Conservation (phyloP, 1,140 invertebrate genomes). For the Akabosia matsudoensis region DNA sequence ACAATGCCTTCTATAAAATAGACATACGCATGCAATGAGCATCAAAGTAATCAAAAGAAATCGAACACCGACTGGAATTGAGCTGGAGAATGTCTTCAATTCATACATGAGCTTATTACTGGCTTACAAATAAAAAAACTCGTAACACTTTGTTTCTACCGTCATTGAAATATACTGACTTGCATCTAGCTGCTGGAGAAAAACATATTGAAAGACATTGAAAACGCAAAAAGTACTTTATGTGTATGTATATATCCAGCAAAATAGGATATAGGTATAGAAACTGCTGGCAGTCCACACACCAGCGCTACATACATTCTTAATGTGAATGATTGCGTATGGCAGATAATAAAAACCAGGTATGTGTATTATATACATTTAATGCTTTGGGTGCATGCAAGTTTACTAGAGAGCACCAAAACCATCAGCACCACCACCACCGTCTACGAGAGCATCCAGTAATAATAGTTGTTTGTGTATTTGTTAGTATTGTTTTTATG, state of each 20-base stretch:
- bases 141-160: background rate
- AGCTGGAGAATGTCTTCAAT: background rate
- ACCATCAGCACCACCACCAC: background rate
- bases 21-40: too few relatives aligned
- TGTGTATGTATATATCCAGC: too few relatives aligned
- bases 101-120: background rate
- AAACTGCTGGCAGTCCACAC: too few relatives aligned
- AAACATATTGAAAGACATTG: too few relatives aligned
- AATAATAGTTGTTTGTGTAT: background rate
- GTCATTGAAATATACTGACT: too few relatives aligned
- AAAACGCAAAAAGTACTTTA: too few relatives aligned
- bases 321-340: background rate
- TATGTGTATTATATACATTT: background rate
- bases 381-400: slow-evolving; percentile 9
- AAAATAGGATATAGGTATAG: too few relatives aligned
- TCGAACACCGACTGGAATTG: too few relatives aligned
- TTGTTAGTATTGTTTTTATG: background rate
- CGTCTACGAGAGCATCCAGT: background rate
- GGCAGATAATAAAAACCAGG: background rate
- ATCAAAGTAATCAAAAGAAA: too few relatives aligned
- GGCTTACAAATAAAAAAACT: background rate
- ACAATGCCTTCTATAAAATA: too few relatives aligned
- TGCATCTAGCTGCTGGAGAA: too few relatives aligned
- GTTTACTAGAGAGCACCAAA: background rate
- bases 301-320: background rate